Base-by-base conservation (phyloP, 2,113 vertebrate species). In the Electrona antarctica region DNA sequence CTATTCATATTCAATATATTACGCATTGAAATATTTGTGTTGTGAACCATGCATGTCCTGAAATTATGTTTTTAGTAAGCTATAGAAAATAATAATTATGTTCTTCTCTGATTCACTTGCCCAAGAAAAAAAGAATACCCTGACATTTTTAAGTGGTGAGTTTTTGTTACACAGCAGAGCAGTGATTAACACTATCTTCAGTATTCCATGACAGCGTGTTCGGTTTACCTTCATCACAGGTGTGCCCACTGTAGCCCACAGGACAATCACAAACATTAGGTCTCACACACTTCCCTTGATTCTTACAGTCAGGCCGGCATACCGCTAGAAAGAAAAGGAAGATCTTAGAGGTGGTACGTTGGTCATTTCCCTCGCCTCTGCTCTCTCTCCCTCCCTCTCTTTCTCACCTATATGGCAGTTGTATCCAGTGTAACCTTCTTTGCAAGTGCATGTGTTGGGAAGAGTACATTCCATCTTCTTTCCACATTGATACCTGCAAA, bases 281-380 rank as follows among this genome's bases (percentile, higher is more conserved):
- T 52, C 90, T 93, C 64, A 93, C 88, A 78, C 95, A 98, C 80
- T 92, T 97, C 48, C 95, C 95, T 59, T 74, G 89, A 88, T 96
- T 98, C 91, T 88, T 95, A 79, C 96, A 99, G 81, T 95, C 92
- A 4, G 96, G 96, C 28, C 88, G 92, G 73, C 96, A 98, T 3
- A 97, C 2, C 64, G 95, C 96, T 97, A 88, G 72, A 66, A 85
- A 90, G 83, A 77, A 58, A 76, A 88, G 71, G 47, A 12, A 21
- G 8, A 12, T 50, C 29, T 49, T 62, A 60, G 29, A 29, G 33
- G 33, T 41, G 5, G 33, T 41, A 41, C 33, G 3, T 41, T 4
- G 33, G 2, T 41, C 0, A 6, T 41, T 41, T 41, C 33, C 1
- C 33, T 6, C 3, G 33, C 33, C 3, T 41, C 3, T 41, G 33